Conservation (phyloP, 2,113 vertebrate genomes). For the Ceyx cyanopectus region DNA sequence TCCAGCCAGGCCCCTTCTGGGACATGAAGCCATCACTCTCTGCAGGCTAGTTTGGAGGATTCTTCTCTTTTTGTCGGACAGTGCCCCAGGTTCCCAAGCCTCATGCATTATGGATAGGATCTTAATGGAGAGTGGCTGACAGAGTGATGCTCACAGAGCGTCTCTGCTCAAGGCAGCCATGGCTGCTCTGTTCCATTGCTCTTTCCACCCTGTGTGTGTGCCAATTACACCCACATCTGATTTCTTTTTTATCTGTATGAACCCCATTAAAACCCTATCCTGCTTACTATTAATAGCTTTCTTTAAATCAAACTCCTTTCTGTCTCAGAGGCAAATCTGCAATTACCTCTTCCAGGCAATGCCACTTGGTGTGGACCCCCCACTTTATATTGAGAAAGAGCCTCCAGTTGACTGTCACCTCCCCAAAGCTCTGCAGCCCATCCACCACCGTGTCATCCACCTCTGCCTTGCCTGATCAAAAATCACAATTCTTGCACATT, state of each 20-base stretch:
- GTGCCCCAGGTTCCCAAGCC: slow-evolving; percentile 28
- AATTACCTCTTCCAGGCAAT: too few relatives aligned
- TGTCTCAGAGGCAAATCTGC: too few relatives aligned
- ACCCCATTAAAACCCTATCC: slow-evolving; percentile 53
- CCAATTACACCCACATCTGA: slow-evolving; percentile 64
- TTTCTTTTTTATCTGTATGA: slow-evolving; percentile 57
- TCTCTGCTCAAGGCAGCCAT: neutral
- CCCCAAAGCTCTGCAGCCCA: too few relatives aligned
- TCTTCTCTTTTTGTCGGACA: slow-evolving; percentile 41
- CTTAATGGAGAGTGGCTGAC: slow-evolving; percentile 64
- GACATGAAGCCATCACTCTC: neutral
- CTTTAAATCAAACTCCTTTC: too few relatives aligned
- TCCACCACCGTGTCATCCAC: too few relatives aligned
- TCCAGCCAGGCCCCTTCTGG: slow-evolving; percentile 13
- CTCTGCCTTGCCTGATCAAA: too few relatives aligned
- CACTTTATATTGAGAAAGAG: too few relatives aligned
- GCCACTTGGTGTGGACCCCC: too few relatives aligned
- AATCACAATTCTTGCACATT: too few relatives aligned
- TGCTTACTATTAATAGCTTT: too few relatives aligned
- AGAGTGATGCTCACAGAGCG: neutral
- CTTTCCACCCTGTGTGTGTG: neutral
- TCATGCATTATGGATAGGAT: slow-evolving; percentile 62
- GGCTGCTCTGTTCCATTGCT: neutral
- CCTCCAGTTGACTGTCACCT: too few relatives aligned
- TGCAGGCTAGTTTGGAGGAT: slow-evolving; percentile 33